A percentile compares a stretch with the other conserved stretches of the same genome.
Conservation (phyloP, 2,888 invertebrate species). For the Cyaniris semiargus region DNA sequence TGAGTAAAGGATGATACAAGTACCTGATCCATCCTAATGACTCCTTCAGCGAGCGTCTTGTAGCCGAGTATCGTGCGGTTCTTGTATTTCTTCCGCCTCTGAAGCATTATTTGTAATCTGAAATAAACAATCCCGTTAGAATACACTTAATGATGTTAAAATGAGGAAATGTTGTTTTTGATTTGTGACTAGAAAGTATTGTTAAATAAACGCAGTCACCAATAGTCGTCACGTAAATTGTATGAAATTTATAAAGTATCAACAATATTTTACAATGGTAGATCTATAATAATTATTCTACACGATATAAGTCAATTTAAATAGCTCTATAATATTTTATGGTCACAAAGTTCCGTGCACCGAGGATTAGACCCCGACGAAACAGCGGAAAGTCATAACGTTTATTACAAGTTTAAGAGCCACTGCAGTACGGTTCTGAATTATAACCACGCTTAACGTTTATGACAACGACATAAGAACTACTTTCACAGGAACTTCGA, state of each 20-base stretch:
- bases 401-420: conserved; percentile 12
- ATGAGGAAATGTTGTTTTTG: neutral
- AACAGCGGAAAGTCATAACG: conserved; percentile 19
- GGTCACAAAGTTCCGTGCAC: neutral
- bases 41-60: conserved; percentile 97
- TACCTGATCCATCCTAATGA: conserved; percentile 97
- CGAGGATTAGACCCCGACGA: neutral
- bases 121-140: conserved; percentile 37
- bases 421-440: conserved; percentile 12
- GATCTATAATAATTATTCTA: neutral
- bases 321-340: neutral
- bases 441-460: neutral
- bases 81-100: conserved; percentile 98
- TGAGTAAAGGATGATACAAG: neutral
- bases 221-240: no score
- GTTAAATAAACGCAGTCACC: no score
- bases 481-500: neutral
- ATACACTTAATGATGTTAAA: neutral
- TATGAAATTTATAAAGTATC: no score
- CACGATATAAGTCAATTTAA: no score
- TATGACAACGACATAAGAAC: neutral
- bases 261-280: neutral
- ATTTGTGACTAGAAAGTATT: no score
- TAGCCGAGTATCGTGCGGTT: conserved; percentile 98
- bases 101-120: conserved; percentile 94